Evolutionary conservation across 2,888 invertebrate genomes (phyloP).

Genomic region (Halictus ligatus): DNA sequence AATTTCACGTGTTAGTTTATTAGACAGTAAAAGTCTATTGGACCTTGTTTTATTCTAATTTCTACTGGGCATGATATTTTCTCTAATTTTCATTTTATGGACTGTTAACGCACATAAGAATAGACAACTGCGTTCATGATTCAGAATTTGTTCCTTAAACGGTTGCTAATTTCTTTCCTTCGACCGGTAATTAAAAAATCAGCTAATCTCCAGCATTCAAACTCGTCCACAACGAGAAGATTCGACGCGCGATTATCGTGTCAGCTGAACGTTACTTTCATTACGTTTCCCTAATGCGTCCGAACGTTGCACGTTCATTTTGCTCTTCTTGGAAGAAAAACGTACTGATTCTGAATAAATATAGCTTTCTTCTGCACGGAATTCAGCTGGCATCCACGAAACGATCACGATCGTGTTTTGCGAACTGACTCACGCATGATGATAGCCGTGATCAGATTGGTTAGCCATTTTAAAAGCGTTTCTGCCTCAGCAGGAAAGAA

Average conservation of each 20-base stretch:
- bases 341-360: conserved; percentile 25
- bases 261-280: conserved; percentile 12
- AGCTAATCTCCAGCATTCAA: not conserved
- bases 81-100: not conserved
- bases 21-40: not conserved
- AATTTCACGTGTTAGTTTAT: too few species aligned
- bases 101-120: not conserved
- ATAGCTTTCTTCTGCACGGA: conserved; percentile 55
- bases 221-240: not conserved
- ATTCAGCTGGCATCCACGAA: conserved; percentile 60
- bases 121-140: not conserved
- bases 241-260: not conserved
- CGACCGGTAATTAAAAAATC: not conserved
- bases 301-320: conserved; percentile 13
- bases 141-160: not conserved
- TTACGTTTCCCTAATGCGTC: conserved; percentile 9
- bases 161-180: not conserved
- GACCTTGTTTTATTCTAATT: not conserved
- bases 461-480: conserved; percentile 30
- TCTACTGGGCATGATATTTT: not conserved
- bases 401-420: conserved; percentile 49
- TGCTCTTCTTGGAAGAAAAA: conserved; percentile 1
- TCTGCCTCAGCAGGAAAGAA: conserved; percentile 22
- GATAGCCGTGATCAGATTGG: conserved; percentile 52
- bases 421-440: conserved; percentile 15